Percentiles rank a stretch among this genome's conserved stretches.
Conservation (phyloP, 1,140 invertebrate species). For the Drosophila nigromelanica region DNA sequence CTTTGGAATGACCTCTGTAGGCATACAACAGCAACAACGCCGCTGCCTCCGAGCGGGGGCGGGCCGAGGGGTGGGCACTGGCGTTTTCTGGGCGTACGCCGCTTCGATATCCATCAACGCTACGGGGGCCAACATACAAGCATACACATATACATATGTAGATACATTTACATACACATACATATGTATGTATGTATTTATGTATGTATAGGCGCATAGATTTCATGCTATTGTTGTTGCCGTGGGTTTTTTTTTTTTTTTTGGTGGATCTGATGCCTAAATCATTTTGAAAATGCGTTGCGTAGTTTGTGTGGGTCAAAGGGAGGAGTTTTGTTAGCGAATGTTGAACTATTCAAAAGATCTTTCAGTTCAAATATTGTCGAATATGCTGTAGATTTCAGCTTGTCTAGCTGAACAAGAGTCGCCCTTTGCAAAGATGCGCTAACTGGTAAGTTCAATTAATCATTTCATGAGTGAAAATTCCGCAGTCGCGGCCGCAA, state of each 20-base stretch:
- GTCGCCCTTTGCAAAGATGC: slow-evolving; percentile 63
- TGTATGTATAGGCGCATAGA: slow-evolving; percentile 45
- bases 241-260: slow-evolving; percentile 27
- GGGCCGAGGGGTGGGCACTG: slow-evolving; percentile 2
- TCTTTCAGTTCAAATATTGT: neutral
- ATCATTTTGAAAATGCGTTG: slow-evolving; percentile 54
- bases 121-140: slow-evolving; percentile 26
- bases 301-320: slow-evolving; percentile 51
- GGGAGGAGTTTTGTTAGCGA: slow-evolving; percentile 2
- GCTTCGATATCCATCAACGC: slow-evolving; percentile 59
- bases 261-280: slow-evolving; percentile 61
- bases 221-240: slow-evolving; percentile 48
- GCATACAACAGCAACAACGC: slow-evolving; percentile 52
- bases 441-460: slow-evolving; percentile 76
- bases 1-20: slow-evolving; percentile 83
- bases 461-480: slow-evolving; percentile 78
- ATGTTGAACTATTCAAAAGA: neutral
- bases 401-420: neutral
- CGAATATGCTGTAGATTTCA: neutral
- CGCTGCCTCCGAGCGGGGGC: slow-evolving; percentile 8
- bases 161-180: neutral
- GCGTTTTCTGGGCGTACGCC: slow-evolving; percentile 40
- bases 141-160: neutral
- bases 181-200: slow-evolving; percentile 13
- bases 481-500: slow-evolving; percentile 40